These are phyloP conservation scores for Aphidius ervi DNA, from an alignment of 1,140 invertebrate species.

Conservation along the genomic window DNA sequence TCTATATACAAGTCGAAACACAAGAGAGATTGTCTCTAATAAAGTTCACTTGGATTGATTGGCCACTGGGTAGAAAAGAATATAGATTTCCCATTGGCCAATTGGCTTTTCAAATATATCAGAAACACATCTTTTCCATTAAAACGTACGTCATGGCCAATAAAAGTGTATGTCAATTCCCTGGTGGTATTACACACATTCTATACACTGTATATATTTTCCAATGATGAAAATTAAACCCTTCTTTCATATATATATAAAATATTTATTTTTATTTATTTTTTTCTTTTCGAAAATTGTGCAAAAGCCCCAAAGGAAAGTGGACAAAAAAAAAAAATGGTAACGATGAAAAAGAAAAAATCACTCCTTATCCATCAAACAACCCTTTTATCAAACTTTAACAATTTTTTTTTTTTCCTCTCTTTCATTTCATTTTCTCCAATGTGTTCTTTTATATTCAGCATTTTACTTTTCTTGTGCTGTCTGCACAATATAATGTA, in stretches of 20 bases:
- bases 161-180: slow-evolving; percentile 17
- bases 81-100: slow-evolving; percentile 6
- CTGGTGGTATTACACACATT: slow-evolving; percentile 15
- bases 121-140: slow-evolving; percentile 30
- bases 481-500: slow-evolving; percentile 2
- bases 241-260: neutral
- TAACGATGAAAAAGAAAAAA: neutral
- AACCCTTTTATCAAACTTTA: neutral
- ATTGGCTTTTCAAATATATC: slow-evolving; percentile 18
- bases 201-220: neutral
- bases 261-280: no score
- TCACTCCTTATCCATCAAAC: slow-evolving; percentile 4
- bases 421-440: neutral
- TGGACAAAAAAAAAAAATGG: neutral
- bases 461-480: no score
- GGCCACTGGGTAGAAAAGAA: no score
- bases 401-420: no score
- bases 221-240: neutral
- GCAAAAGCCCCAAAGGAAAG: neutral
- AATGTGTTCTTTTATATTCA: no score
- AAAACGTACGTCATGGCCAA: slow-evolving; percentile 23
- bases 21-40: no score
- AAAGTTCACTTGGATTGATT: no score
- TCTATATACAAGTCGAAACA: no score
- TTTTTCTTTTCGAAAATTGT: no score